Evolutionary conservation across 2,113 vertebrate species (phyloP).

Genomic region (Triplophysa rosa): DNA sequence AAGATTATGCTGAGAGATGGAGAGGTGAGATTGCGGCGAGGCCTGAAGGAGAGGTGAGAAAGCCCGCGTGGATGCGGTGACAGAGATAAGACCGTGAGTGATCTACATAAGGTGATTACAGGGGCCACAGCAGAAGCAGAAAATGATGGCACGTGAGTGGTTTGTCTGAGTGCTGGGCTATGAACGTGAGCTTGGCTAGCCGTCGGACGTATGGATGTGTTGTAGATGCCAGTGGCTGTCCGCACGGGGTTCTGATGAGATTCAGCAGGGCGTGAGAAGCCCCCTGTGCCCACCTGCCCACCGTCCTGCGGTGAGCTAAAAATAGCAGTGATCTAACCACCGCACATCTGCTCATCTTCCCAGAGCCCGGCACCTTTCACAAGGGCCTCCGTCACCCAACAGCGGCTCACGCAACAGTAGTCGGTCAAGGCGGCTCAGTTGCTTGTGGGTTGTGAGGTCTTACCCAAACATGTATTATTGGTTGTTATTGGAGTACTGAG

Average conservation of each 20-base stretch:
- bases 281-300: slow-evolving; percentile 71
- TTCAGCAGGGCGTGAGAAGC: slow-evolving; percentile 64
- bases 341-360: slow-evolving; percentile 64
- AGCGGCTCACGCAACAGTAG: slow-evolving; percentile 10
- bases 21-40: slow-evolving; percentile 37
- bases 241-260: slow-evolving; percentile 61
- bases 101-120: slow-evolving; percentile 57
- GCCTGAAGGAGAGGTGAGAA: slow-evolving; percentile 21
- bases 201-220: slow-evolving; percentile 28
- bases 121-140: slow-evolving; percentile 45
- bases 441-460: slow-evolving; percentile 24
- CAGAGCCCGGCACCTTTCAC: slow-evolving; percentile 30
- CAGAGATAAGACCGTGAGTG: slow-evolving; percentile 46
- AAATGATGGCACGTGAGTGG: slow-evolving; percentile 43
- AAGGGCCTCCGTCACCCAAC: slow-evolving; percentile 39
- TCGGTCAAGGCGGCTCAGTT: not conserved
- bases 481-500: not conserved
- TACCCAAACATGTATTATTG: not conserved
- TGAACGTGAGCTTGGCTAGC: slow-evolving; percentile 14
- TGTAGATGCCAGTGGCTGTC: slow-evolving; percentile 49
- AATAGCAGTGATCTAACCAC: slow-evolving; percentile 60
- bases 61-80: slow-evolving; percentile 34
- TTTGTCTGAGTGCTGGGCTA: not conserved
- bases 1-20: slow-evolving; percentile 56
- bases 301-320: slow-evolving; percentile 63